Evolutionary conservation across 2,797 vertebrate species (phyloP), one percentile per base, ranked within the genome.

Genomic region (Acridotheres tristis): DNA sequence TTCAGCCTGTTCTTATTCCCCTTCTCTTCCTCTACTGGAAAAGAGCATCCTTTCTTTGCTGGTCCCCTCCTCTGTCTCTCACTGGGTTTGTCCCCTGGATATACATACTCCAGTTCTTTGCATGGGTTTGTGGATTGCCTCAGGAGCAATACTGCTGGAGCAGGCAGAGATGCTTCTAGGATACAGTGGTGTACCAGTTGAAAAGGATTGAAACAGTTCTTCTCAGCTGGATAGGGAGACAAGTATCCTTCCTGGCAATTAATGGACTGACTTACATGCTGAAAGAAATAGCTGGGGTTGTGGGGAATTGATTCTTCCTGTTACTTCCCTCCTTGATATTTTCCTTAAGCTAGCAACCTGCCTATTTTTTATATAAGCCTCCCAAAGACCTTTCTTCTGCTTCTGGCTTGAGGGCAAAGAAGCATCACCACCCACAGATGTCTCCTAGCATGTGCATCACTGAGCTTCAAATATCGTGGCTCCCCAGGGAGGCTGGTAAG

Each of bases 1-100:
- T 92, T 93, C 65, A 88, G 88, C 48, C 89, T 94, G 66, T 89
- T 94, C 48, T 91, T 93, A 77, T 69, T 86, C 21, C 18, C 16
- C 10, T 38, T 91, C 16, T 11, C 19, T 75, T 93, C 42, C 34
- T 72, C n/a, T 10, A 1, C 5, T 2, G 4, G 40, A 34, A 66
- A 83, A 68, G 47, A 80, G 7, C 4, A 3, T 78, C 21, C 34
- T 43, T 93, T 61, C 27, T 27, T 74, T 26, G 32, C 62, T 85
- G 30, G 9, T 82, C 45, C 32, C n/a, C 47, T 32, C 25, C 62
- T 88, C 38, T 88, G 27, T 55, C 38, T 40, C 47, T 90, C 42
- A 2, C 40, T 47, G 58, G 26, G 3, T 76, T 67, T 77, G 25
- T 38, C 34, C n/a, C 27, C 30, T 18, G 11, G 29, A 20, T 11